Percentiles rank a stretch among this genome's conserved stretches.
Conservation (phyloP, 1,140 invertebrate species). For the roundworm (Caenorhabditis elegans) region WBcel235 BX284605.5:14259001-14259500, state of each 20-base stretch:
- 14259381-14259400: too few species aligned
- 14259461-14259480: not conserved
- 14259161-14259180: conserved; percentile 19
- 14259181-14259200: conserved; percentile 14
- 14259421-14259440: too few species aligned
- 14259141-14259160: not conserved
- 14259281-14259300: too few species aligned
- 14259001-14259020: not conserved
- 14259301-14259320: too few species aligned
- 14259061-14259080: too few species aligned
- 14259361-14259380: too few species aligned
- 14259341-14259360: too few species aligned
- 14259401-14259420: too few species aligned
- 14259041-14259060: not conserved
- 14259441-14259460: conserved; percentile 16
- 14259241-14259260: too few species aligned
- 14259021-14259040: conserved; percentile 4
- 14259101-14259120: not conserved
- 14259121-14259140: not conserved
- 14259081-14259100: too few species aligned
- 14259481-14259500: not conserved
- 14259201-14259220: conserved; percentile 9
- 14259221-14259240: not conserved
- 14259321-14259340: too few species aligned
- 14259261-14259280: too few species aligned